Evolutionary conservation across 2,797 vertebrate species (phyloP).

Genomic region (Calcarius lapponicus): DNA sequence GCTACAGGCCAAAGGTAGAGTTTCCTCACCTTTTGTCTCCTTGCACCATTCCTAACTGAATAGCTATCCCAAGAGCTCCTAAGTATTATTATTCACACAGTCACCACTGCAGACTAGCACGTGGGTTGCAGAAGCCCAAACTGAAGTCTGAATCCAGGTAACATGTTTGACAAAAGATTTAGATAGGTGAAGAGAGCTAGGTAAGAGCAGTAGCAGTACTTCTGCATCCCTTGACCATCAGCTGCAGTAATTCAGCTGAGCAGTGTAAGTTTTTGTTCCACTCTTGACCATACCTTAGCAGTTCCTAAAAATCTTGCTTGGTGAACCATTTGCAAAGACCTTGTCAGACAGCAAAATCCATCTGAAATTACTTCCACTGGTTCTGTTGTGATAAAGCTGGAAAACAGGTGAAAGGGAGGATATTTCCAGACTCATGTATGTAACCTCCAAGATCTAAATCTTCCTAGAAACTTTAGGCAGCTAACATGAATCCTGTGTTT

Average conservation of each 20-base stretch:
- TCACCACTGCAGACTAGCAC: neutral
- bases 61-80: accelerated
- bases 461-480: neutral
- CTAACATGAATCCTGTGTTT: neutral
- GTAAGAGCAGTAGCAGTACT: neutral
- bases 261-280: neutral
- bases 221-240: neutral
- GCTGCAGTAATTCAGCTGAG: neutral
- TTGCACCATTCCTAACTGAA: neutral
- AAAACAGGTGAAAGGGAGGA: neutral
- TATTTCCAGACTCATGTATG: neutral
- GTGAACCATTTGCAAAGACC: neutral
- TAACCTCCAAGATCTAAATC: neutral
- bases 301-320: neutral
- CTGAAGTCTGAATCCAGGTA: neutral
- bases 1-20: accelerated
- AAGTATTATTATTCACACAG: neutral
- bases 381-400: neutral
- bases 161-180: neutral
- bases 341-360: neutral
- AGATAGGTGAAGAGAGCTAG: neutral
- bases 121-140: neutral
- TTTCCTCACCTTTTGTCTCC: neutral
- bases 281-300: accelerated
- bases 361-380: neutral